Evolutionary conservation across 2,888 invertebrate genomes (phyloP), one percentile per base, ranked within the genome.

Genomic region (Acleris literana): DNA sequence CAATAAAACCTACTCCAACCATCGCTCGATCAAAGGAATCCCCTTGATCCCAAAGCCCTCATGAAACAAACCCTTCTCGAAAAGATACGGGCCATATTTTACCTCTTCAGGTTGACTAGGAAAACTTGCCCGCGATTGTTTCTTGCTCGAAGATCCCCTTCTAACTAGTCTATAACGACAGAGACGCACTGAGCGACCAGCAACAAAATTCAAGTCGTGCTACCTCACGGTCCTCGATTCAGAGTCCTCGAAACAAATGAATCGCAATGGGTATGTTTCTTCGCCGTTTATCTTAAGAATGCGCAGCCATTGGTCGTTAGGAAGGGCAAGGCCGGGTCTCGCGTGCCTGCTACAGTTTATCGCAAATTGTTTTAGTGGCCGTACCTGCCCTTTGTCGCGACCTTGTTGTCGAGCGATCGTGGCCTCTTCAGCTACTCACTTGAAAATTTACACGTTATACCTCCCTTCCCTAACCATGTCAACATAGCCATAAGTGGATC

Each of bases 261-360:
- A 63, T 13, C 51, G 43, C 54, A 49, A 59, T 64, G 43, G 5
- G 17, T 29, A 22, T 60, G 25, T 49, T 22, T 22, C n/a, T 39
- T 25, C 18, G 33, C 48, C 29, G 20, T 33, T 29, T 18, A 51
- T 72, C 70, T 76, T 73, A 69, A 72, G 72, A 71, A 75, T 75
- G 73, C 69, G 57, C 48, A 66, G 54, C 56, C 39, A 39, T 53
- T n/a, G 72, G 72, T 78, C 69, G 73, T 80, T 78, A 76, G 73
- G 69, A 85, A 84, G 86, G 83, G 80, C 87, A 88, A 89, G 89
- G 89, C 71, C 81, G 73, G 25, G 16, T 63, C 60, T 88, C 73
- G 87, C 89, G 86, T 88, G 88, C 75, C 75, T 72, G 70, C 69
- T 65, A 76, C 78, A 79, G 79, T 84, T 85, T 85, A 82, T 77